Evolutionary conservation across 2,888 invertebrate species (phyloP), one percentile per base, ranked within the genome.

Genomic region (Eudemis profundana): DNA sequence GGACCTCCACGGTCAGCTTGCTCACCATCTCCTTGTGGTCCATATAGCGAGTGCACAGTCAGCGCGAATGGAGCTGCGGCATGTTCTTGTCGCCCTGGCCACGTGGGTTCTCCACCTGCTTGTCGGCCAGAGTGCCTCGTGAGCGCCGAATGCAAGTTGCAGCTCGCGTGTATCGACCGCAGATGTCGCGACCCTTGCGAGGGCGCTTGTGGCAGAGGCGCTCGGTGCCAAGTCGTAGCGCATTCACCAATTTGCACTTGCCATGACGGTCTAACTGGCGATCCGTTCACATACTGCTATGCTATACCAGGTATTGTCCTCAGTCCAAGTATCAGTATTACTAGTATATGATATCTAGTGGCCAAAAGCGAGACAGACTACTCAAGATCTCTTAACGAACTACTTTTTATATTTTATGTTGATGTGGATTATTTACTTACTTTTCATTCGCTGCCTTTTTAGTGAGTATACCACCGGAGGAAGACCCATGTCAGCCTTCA

Each of bases 231-330:
- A 81, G 96, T 96, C 49, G 93, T 95, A 64, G 95, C 95, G 73
- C 96, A 96, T 74, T 94, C 95, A 66, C 96, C 96, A 0, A 95
- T 95, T 77, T 96, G 96, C 79, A 93, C 94, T 51, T 96, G 96
- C 77, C 89, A 94, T 68, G 92, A 94, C 71, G 94, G 94, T 19
- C 94, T 93, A 68, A 94, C 94, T 69, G 96, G 96, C 27, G 95
- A 96, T 91, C 95, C 96, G 10, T 95, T 96, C 79, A 91, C 93
- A 3, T 93, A 94, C 74, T 95, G 95, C 75, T 90, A 93, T 74
- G 86, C 87, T 10, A 79, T 90, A 72, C 93, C 94, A 84, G 93
- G 95, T 95, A 89, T 84, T 47, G 23, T 23, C n/a, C n/a, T n/a
- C n/a, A n/a, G n/a, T n/a, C n/a, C n/a, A n/a, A n/a, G n/a, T n/a